Evolutionary conservation across 2,888 invertebrate genomes (phyloP).

Genomic region (Agrenia bidenticulata): DNA sequence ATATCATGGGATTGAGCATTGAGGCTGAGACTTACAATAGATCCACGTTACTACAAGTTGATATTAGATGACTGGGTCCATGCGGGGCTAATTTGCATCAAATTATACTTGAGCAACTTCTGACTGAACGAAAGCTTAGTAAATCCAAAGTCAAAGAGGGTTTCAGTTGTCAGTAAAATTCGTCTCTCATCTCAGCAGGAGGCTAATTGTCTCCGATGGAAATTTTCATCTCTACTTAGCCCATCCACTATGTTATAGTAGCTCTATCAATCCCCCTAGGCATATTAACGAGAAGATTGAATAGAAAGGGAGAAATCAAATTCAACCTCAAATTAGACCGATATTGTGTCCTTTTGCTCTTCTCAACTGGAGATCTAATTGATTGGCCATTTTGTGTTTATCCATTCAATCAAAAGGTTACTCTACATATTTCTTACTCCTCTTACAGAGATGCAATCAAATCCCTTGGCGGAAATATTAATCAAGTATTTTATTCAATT

Average conservation of each 20-base stretch:
- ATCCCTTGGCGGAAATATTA: no score
- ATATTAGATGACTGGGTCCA: no score
- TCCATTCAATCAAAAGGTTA: conserved; percentile 50
- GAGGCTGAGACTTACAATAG: no score
- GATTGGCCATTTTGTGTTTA: conserved; percentile 52
- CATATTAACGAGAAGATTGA: not conserved
- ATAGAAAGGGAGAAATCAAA: conserved; percentile 11
- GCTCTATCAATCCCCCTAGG: not conserved
- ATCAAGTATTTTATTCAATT: no score
- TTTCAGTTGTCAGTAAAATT: not conserved
- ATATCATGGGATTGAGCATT: no score
- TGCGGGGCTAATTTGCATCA: conserved; percentile 23
- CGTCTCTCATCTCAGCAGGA: conserved; percentile 24
- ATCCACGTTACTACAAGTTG: no score
- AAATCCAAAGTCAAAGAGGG: conserved; percentile 3
- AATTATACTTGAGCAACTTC: conserved; percentile 10
- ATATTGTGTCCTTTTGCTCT: conserved; percentile 39
- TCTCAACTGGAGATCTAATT: conserved; percentile 44
- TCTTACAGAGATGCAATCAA: no score
- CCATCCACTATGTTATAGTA: not conserved
- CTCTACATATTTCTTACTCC: no score
- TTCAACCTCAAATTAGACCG: conserved; percentile 44
- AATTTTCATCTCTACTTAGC: not conserved
- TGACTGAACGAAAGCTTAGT: not conserved
- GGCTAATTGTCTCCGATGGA: conserved; percentile 29